Base-by-base conservation (phyloP, 2,888 invertebrate species). In the Chouioia cunea region DNA sequence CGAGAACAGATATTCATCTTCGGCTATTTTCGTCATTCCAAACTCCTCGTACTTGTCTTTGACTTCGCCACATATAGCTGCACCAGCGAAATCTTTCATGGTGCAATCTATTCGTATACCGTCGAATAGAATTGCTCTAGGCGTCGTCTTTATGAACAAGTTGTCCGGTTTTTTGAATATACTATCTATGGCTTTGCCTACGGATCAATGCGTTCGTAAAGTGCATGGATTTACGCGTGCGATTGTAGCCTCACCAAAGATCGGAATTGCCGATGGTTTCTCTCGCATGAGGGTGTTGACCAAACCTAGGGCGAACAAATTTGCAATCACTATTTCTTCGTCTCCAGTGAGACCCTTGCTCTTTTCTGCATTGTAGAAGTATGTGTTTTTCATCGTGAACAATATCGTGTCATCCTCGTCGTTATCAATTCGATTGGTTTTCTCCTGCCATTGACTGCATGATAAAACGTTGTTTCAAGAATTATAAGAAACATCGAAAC, bases 21-120 rank as follows among this genome's bases (percentile, higher is more conserved):
- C 90, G 48, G 90, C 89, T 2, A 89, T 88, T 4, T 10, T n/a
- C 20, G 14, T 20, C 10, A 71, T 12, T 0, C n/a, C 2, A 2
- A 43, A 27, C 4, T 50, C 43, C 43, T 75, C 70, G 4, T 65
- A 60, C 12, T 65, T 46, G 14, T 60, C 65, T 82, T 91, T 91
- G 74, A 94, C 83, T 0, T 90, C 88, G 0, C 89, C 87, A 79
- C 95, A 95, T 0, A 93, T 88, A 0, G 93, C 93, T 79, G 92
- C 91, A 0, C 92, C 92, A 0, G 93, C 91, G 76, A 94, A 94
- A 76, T 94, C 93, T 0, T 89, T 91, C 43, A 91, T 90, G 0
- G 89, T 89, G 77, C 95, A 95, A 78, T 94, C 91, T 48, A 95
- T 89, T 0, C 88, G 81, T 4, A 93, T 78, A 0, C 95, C 95